These are phyloP conservation scores for Gadopsis bispinosus DNA, from an alignment of 2,797 vertebrate species.

Conservation along the genomic window DNA sequence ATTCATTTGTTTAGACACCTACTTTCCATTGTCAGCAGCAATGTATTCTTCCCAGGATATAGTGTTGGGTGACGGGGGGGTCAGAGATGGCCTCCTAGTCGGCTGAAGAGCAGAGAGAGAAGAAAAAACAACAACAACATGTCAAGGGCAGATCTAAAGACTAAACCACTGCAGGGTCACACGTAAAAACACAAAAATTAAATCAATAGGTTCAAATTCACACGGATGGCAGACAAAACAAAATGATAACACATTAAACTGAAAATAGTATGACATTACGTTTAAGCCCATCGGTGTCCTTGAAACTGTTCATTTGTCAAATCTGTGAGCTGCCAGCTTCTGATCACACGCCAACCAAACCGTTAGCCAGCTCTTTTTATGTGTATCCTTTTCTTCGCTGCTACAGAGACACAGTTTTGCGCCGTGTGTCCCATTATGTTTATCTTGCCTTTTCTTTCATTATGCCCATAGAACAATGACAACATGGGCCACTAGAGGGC, in stretches of 20 bases:
- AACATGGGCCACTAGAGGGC: conserved; percentile 60
- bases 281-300: not conserved
- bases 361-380: too few species aligned
- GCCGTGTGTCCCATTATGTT: too few species aligned
- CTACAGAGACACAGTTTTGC: too few species aligned
- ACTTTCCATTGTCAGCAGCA: conserved; percentile 95
- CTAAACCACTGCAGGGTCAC: not conserved
- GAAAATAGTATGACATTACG: not conserved
- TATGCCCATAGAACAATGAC: fast-evolving
- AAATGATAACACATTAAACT: not conserved
- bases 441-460: not conserved
- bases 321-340: not conserved
- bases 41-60: conserved; percentile 99
- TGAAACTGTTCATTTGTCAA: not conserved
- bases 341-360: not conserved
- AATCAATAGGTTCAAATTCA: not conserved
- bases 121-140: not conserved
- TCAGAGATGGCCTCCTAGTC: conserved; percentile 92
- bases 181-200: not conserved
- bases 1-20: conserved; percentile 59
- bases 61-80: conserved; percentile 92
- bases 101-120: conserved; percentile 83
- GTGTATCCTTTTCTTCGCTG: too few species aligned
- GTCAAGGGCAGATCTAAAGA: not conserved
- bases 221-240: not conserved